These are phyloP conservation scores for Hypotaenidia philippensis DNA, from an alignment of 2,797 vertebrate species.

Conservation along the genomic window DNA sequence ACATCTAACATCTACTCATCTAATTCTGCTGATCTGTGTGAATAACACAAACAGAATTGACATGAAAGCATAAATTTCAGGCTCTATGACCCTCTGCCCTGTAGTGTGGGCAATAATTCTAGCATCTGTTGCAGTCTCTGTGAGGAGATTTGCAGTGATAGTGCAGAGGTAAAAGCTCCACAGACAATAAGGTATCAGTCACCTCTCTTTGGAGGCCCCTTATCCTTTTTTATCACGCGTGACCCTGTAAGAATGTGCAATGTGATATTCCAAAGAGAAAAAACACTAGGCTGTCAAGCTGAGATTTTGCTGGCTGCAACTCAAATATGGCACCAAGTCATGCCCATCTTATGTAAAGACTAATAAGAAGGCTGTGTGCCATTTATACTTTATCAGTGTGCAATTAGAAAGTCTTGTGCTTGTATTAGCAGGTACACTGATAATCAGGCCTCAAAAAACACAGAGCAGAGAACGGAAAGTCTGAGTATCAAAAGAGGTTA, in stretches of 20 bases:
- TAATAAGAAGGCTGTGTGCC: neutral
- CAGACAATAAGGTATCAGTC: conserved; percentile 7
- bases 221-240: conserved; percentile 29
- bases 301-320: conserved; percentile 55
- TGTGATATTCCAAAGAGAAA: conserved; percentile 7
- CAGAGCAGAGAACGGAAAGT: neutral
- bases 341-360: conserved; percentile 48
- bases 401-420: conserved; percentile 3
- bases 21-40: neutral
- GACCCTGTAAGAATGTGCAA: conserved; percentile 71
- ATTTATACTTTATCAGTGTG: neutral
- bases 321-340: conserved; percentile 60
- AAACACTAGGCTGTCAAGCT: conserved; percentile 21
- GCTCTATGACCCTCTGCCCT: neutral
- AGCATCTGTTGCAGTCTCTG: neutral
- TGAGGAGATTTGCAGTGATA: neutral
- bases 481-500: neutral
- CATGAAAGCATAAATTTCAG: neutral
- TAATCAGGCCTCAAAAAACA: neutral
- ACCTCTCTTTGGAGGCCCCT: neutral
- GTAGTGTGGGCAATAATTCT: neutral
- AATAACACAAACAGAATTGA: neutral
- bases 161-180: neutral
- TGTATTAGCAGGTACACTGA: neutral
- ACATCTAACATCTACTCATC: neutral